These are phyloP conservation scores for Aphis gossypii DNA, from an alignment of 1,140 invertebrate genomes.

Conservation along the genomic window DNA sequence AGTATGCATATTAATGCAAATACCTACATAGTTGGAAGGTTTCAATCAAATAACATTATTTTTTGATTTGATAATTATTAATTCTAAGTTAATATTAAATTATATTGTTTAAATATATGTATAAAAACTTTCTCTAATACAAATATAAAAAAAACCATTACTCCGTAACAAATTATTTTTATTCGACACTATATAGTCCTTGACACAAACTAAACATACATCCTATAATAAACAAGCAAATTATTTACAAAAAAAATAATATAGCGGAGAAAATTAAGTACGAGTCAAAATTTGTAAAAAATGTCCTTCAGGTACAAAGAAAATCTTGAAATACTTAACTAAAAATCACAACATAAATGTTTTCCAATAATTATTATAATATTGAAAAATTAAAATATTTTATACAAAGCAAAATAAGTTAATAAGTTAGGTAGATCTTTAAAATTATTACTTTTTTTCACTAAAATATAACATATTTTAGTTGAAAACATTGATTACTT, in stretches of 20 bases:
- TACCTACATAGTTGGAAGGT: background rate
- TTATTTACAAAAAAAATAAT: conserved; percentile 4
- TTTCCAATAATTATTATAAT: background rate
- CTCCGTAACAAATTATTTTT: conserved; percentile 37
- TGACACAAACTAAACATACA: conserved; percentile 45
- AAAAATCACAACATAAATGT: background rate
- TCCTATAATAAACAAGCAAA: conserved; percentile 2
- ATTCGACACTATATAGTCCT: conserved; percentile 17
- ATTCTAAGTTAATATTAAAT: background rate
- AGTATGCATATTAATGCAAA: background rate
- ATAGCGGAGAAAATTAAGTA: background rate
- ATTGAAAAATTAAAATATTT: background rate
- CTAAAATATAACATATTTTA: background rate
- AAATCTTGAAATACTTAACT: background rate
- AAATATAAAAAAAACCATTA: background rate
- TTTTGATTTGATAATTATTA: background rate
- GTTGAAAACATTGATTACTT: too few relatives aligned
- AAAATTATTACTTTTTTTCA: background rate
- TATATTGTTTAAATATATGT: background rate
- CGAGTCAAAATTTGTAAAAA: background rate
- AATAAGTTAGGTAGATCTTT: background rate
- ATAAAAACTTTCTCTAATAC: background rate
- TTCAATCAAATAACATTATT: background rate
- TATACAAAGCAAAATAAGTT: background rate
- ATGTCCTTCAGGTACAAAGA: conserved; percentile 25